A percentile compares a stretch with the other conserved stretches of the same genome.
Conservation (phyloP, 2,888 invertebrate genomes). For the Lacanobia oleracea region DNA sequence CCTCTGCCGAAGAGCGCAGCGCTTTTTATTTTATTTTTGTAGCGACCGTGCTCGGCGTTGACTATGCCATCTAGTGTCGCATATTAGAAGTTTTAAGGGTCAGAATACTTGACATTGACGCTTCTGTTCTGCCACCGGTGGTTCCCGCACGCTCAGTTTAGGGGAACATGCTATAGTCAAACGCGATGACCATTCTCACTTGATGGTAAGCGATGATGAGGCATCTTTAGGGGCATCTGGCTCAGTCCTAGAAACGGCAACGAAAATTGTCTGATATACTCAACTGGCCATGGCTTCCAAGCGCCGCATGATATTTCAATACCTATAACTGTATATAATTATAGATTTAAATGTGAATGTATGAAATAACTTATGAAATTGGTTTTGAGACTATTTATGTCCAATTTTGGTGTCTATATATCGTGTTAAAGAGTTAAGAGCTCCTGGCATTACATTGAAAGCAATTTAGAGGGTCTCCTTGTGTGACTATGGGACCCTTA, state of each 20-base stretch:
- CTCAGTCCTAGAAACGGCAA: background rate
- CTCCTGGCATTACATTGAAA: constrained; percentile 15
- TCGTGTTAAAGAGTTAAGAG: constrained; percentile 16
- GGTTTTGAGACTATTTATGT: constrained; percentile 44
- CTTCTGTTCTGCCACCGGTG: too few relatives aligned
- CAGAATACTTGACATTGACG: too few relatives aligned
- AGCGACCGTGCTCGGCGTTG: too few relatives aligned
- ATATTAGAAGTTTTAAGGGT: too few relatives aligned
- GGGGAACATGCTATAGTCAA: too few relatives aligned
- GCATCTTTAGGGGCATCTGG: background rate
- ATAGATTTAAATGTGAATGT: constrained; percentile 37
- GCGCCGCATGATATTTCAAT: constrained; percentile 49
- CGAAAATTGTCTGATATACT: constrained; percentile 28
- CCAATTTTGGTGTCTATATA: constrained; percentile 34
- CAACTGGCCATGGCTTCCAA: constrained; percentile 29
- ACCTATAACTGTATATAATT: constrained; percentile 49
- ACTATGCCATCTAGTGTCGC: too few relatives aligned
- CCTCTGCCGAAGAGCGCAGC: too few relatives aligned
- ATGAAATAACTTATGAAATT: constrained; percentile 41
- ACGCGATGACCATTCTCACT: background rate
- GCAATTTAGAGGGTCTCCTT: constrained; percentile 1
- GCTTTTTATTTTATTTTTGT: too few relatives aligned
- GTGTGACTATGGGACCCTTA: constrained; percentile 13
- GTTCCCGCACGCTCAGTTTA: too few relatives aligned
- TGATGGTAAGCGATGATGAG: background rate